Evolutionary conservation across 1,140 invertebrate genomes (phyloP).

Genomic region (Orussus abietinus): DNA sequence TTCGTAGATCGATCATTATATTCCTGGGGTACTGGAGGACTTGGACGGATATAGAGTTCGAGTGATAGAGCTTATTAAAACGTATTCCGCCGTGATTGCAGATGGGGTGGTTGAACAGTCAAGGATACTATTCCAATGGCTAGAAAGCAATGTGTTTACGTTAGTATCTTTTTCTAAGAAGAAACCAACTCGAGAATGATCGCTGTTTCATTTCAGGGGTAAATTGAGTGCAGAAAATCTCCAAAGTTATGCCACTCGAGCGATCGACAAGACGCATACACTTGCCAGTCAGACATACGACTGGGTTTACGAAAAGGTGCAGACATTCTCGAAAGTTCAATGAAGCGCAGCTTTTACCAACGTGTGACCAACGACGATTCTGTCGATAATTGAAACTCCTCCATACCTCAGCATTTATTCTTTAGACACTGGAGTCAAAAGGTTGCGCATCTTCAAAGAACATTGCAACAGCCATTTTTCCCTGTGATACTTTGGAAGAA

Average conservation of each 20-base stretch:
- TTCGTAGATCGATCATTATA: slow-evolving; percentile 67
- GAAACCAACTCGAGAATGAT: background rate
- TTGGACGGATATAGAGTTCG: slow-evolving; percentile 28
- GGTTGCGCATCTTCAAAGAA: slow-evolving; percentile 33
- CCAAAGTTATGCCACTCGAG: slow-evolving; percentile 60
- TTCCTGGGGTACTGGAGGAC: slow-evolving; percentile 61
- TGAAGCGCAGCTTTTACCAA: slow-evolving; percentile 39
- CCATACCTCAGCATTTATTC: slow-evolving; percentile 38
- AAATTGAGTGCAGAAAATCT: slow-evolving; percentile 71
- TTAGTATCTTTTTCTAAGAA: slow-evolving; percentile 55
- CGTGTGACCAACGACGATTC: slow-evolving; percentile 11
- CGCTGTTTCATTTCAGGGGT: slow-evolving; percentile 58
- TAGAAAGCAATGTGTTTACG: slow-evolving; percentile 72
- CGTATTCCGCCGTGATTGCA: slow-evolving; percentile 29
- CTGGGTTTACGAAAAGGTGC: slow-evolving; percentile 71
- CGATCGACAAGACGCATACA: slow-evolving; percentile 61
- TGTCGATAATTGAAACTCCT: slow-evolving; percentile 21
- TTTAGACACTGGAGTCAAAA: slow-evolving; percentile 30
- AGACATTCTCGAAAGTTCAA: slow-evolving; percentile 65
- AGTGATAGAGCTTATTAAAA: slow-evolving; percentile 31
- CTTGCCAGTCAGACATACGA: slow-evolving; percentile 64
- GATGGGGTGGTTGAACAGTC: slow-evolving; percentile 40
- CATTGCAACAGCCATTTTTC: slow-evolving; percentile 40
- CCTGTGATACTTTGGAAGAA: slow-evolving; percentile 44
- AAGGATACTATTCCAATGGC: slow-evolving; percentile 43